Base-by-base conservation (phyloP, 1,140 invertebrate species). In the Epicauta chinensis region DNA sequence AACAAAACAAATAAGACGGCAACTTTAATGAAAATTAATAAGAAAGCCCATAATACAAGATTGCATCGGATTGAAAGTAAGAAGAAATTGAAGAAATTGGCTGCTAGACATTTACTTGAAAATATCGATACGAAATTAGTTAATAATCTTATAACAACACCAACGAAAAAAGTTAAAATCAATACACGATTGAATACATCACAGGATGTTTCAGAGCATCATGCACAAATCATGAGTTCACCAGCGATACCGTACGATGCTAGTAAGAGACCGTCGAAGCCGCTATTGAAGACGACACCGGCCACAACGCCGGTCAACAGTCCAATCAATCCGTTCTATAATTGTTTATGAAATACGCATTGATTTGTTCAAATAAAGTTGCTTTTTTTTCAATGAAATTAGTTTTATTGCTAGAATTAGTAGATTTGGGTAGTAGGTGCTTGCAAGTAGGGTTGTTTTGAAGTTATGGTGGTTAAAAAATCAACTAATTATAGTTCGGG, bases 191-290 rank as follows among this genome's bases (percentile, higher is more conserved):
- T 78, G 23, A 87, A 88, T 61, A 78, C 75, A 12, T 75, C 77
- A 30, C 84, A 87, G 60, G 77, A 76, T 14, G 76, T 81, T 0
- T 75, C 79, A 1, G 85, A 89, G 51, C 88, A 89, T 62, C 75
- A 81, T 30, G 74, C 77, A 14, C 81, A 83, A 62, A 68, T 90
- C 2, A 72, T 75, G 50, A 74, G 78, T 51, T 87, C 83, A 41
- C 86, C 87, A 0, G 77, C 73, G n/a, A 78, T 87, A 56, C 86
- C 86, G 0, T 88, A 76, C 49, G 86, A 89, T 64, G 78, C 82
- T 3, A 76, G 71, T 46, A 81, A 78, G 32, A 79, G 78, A 61
- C 87, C 87, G 0, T 61, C 63, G 0, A 81, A 80, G 54, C 81
- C 86, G 11, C 78, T 86, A 16, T 63, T 90, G 1, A 90, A 90